Percentiles rank a stretch among this genome's conserved stretches.
Evolutionary conservation across 2,888 invertebrate genomes (phyloP).

Genomic region (Cerceris ruficornis): DNA sequence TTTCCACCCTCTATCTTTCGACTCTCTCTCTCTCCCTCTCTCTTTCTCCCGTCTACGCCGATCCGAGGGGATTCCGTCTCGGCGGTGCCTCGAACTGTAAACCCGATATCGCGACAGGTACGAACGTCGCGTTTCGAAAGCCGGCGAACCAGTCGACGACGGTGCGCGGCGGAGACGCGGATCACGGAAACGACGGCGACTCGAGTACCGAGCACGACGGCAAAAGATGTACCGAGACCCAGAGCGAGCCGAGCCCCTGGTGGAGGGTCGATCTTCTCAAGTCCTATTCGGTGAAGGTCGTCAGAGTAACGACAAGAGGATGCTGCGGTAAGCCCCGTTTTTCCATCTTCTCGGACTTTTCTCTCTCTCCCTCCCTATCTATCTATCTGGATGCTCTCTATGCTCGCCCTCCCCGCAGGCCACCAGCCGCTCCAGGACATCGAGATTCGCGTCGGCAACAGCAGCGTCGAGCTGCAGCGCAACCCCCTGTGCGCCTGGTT

Average conservation of each 20-base stretch:
- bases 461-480: constrained; percentile 92
- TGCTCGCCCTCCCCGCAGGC: constrained; percentile 81
- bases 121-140: constrained; percentile 92
- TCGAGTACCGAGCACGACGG: constrained; percentile 92
- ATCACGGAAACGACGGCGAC: constrained; percentile 95
- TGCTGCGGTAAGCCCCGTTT: constrained; percentile 86
- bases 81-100: not conserved
- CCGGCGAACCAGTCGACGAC: constrained; percentile 96
- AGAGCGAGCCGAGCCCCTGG: constrained; percentile 95
- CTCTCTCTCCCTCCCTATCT: not conserved
- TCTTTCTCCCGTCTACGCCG: not conserved
- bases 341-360: not conserved
- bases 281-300: constrained; percentile 92
- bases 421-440: constrained; percentile 94
- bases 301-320: constrained; percentile 92
- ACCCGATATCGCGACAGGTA: constrained; percentile 83
- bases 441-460: constrained; percentile 95
- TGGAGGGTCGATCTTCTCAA: constrained; percentile 94
- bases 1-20: not conserved
- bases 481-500: constrained; percentile 97
- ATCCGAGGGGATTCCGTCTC: too few relatives aligned
- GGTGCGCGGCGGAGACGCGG: constrained; percentile 91
- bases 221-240: constrained; percentile 94
- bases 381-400: too few relatives aligned
- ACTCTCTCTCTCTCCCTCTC: not conserved